Evolutionary conservation across 2,888 invertebrate genomes (phyloP).

Genomic region (Spodoptera littoralis): DNA sequence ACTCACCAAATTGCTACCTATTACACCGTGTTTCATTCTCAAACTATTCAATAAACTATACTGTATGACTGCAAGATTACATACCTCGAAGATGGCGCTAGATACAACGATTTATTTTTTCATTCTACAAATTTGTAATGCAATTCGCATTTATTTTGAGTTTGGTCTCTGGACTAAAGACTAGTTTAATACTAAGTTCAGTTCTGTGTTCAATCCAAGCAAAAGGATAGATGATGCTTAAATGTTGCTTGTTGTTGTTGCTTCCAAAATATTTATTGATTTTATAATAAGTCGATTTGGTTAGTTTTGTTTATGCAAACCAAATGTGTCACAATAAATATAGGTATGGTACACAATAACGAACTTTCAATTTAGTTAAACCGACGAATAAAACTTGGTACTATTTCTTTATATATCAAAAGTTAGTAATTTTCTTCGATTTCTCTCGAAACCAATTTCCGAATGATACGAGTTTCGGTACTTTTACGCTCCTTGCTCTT

Average conservation of each 20-base stretch:
- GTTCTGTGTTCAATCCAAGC: no score
- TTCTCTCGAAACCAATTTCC: slow-evolving; percentile 47
- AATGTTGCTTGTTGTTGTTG: no score
- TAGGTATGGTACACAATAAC: neutral
- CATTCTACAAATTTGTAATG: neutral
- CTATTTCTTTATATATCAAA: slow-evolving; percentile 26
- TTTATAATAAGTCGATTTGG: no score
- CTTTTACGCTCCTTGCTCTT: slow-evolving; percentile 32
- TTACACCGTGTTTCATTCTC: slow-evolving; percentile 64
- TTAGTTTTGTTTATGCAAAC: slow-evolving; percentile 1
- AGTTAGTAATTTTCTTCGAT: slow-evolving; percentile 44
- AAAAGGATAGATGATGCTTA: no score
- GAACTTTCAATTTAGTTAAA: slow-evolving; percentile 28
- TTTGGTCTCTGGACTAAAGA: no score
- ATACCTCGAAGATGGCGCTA: neutral
- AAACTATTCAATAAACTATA: slow-evolving; percentile 36
- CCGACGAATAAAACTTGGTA: slow-evolving; percentile 55
- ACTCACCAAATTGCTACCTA: slow-evolving; percentile 70
- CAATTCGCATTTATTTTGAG: no score
- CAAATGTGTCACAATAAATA: neutral
- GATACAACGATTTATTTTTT: neutral
- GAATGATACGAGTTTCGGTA: slow-evolving; percentile 43
- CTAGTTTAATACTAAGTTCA: no score
- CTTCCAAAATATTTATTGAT: no score
- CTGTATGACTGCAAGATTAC: slow-evolving; percentile 31